These are phyloP conservation scores for Boloria euphrosyne DNA, from an alignment of 2,888 invertebrate genomes.

Conservation along the genomic window DNA sequence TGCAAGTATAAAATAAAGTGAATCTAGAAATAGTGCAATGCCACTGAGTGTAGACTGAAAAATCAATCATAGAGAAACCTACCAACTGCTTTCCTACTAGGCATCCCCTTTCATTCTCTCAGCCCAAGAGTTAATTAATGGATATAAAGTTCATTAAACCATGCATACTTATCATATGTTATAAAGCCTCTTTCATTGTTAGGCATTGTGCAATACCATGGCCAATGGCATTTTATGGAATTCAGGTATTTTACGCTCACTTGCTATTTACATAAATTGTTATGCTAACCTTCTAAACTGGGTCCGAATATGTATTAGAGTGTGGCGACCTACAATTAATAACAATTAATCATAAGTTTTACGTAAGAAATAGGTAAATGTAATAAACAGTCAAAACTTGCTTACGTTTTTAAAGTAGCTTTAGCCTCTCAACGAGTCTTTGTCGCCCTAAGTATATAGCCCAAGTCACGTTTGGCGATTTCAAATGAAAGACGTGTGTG, in stretches of 20 bases:
- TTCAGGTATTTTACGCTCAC: conserved; percentile 45
- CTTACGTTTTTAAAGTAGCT: no score
- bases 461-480: no score
- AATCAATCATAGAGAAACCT: conserved; percentile 30
- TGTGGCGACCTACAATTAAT: conserved; percentile 55
- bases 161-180: not conserved
- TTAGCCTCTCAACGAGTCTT: no score
- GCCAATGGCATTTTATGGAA: conserved; percentile 46
- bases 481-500: no score
- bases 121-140: not conserved
- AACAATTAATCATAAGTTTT: not conserved
- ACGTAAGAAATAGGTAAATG: no score
- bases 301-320: conserved; percentile 55
- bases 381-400: no score
- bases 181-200: not conserved
- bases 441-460: no score
- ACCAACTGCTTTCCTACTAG: conserved; percentile 22
- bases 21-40: not conserved
- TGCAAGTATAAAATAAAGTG: no score
- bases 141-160: conserved; percentile 8
- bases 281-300: conserved; percentile 54
- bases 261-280: conserved; percentile 55
- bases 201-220: conserved; percentile 17
- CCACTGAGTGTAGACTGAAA: conserved; percentile 4
- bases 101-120: conserved; percentile 8